Conservation (phyloP, 2,888 invertebrate genomes). For the Bombyx huttoni region DNA sequence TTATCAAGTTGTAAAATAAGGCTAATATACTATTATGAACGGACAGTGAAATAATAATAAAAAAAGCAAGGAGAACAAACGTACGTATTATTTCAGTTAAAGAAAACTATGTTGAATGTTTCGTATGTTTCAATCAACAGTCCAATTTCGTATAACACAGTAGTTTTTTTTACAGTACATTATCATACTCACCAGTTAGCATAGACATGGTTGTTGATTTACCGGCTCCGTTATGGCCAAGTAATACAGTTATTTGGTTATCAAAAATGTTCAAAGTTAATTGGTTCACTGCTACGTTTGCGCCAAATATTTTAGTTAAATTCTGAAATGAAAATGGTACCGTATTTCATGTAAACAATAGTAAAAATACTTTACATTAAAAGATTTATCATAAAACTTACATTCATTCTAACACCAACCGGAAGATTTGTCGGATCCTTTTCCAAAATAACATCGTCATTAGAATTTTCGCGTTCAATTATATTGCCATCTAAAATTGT, state of each 20-base stretch:
- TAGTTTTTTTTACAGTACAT: too few relatives aligned
- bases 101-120: too few relatives aligned
- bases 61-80: too few relatives aligned
- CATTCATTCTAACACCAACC: conserved; percentile 61
- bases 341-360: too few relatives aligned
- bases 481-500: conserved; percentile 15
- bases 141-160: too few relatives aligned
- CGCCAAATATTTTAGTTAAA: conserved; percentile 75
- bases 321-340: conserved; percentile 43
- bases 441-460: conserved; percentile 40
- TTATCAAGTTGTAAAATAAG: too few relatives aligned
- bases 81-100: too few relatives aligned
- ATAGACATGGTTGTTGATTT: conserved; percentile 96
- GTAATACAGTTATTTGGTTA: conserved; percentile 86
- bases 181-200: conserved; percentile 77
- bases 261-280: conserved; percentile 88
- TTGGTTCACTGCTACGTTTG: conserved; percentile 76
- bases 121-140: too few relatives aligned
- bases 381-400: conserved; percentile 20
- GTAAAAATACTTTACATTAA: neutral
- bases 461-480: conserved; percentile 9
- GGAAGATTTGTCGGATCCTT: conserved; percentile 54
- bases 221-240: conserved; percentile 86
- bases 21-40: too few relatives aligned
- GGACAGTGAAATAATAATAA: too few relatives aligned